Percentiles rank a stretch among this genome's conserved stretches.
Conservation (phyloP, 2,113 vertebrate genomes). For the Hemibagrus wyckioides region DNA sequence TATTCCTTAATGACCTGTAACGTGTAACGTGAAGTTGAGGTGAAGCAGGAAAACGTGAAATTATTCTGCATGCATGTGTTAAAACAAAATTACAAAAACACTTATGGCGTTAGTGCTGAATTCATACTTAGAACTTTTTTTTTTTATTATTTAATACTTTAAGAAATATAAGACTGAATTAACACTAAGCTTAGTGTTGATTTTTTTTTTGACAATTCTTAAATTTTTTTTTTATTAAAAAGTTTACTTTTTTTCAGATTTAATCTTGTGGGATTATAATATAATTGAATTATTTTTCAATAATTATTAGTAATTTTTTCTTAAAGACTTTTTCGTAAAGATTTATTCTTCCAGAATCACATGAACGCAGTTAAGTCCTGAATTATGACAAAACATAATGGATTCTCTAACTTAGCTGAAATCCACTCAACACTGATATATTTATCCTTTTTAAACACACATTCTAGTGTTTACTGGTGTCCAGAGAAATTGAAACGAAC, state of each 20-base stretch:
- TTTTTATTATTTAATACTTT: no score
- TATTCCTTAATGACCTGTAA: not conserved
- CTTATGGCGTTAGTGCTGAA: not conserved
- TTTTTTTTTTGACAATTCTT: not conserved
- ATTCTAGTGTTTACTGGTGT: not conserved
- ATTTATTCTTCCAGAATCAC: no score
- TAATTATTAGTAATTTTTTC: not conserved
- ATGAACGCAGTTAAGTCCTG: not conserved
- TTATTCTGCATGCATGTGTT: not conserved
- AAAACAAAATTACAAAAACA: not conserved
- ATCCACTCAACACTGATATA: not conserved
- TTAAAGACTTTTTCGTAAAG: not conserved
- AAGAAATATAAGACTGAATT: not conserved
- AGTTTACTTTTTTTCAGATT: not conserved
- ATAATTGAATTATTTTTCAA: no score
- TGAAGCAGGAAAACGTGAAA: not conserved
- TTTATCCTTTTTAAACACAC: not conserved
- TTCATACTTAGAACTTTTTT: not conserved
- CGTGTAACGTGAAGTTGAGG: not conserved
- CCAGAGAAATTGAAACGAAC: not conserved
- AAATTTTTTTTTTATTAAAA: not conserved
- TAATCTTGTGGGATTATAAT: not conserved
- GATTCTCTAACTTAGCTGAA: no score
- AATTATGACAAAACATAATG: not conserved
- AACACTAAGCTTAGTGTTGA: not conserved